Conservation (phyloP, 2,888 invertebrate species). For the Mactromeris polynyma region DNA sequence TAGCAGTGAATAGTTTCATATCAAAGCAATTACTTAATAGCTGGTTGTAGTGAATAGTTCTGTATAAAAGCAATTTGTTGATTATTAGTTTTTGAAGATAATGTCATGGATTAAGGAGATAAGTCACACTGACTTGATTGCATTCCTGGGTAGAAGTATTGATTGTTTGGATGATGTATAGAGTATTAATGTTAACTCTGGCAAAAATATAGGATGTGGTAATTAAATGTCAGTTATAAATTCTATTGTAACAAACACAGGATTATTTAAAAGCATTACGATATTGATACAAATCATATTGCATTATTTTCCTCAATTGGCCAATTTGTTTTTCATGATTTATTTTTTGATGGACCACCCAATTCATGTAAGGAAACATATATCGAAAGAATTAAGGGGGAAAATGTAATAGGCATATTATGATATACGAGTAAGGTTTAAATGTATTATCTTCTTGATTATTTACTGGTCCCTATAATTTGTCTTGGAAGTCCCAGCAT, state of each 20-base stretch:
- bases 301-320: not conserved
- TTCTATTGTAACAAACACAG: not conserved
- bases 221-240: not conserved
- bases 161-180: not conserved
- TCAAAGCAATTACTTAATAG: conserved; percentile 11
- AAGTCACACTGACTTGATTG: not conserved
- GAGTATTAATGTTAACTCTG: not conserved
- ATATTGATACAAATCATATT: not conserved
- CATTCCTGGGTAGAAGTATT: not conserved
- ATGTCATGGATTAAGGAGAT: not conserved
- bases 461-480: too few species aligned
- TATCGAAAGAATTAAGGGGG: too few species aligned
- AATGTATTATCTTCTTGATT: too few species aligned
- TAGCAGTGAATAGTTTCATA: not conserved
- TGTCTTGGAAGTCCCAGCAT: too few species aligned
- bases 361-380: too few species aligned
- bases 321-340: not conserved
- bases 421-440: too few species aligned
- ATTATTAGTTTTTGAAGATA: not conserved
- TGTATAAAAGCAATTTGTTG: conserved; percentile 11
- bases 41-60: conserved; percentile 5
- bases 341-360: too few species aligned
- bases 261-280: not conserved
- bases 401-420: too few species aligned
- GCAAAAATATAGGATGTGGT: not conserved